phyloP scores from a whole-genome alignment of 2,888 invertebrate species.

The Agrochola macilenta region DNA sequence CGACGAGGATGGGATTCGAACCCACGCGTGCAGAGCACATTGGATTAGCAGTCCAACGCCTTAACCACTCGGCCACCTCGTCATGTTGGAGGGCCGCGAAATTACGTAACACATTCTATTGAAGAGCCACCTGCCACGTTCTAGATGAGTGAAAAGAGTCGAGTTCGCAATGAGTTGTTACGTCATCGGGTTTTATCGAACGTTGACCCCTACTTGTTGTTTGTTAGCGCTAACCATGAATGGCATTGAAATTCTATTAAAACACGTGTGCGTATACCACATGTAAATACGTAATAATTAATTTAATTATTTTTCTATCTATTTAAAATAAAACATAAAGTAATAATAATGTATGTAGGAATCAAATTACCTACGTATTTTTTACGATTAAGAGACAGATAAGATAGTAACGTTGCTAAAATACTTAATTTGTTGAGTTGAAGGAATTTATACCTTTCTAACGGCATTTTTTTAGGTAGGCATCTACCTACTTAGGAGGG shows the following conservation, averaged over 20 bases:
- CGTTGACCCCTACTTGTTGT: conserved; percentile 57
- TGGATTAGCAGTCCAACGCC: conserved; percentile 96
- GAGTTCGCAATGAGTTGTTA: conserved; percentile 53
- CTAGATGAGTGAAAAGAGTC: conserved; percentile 47
- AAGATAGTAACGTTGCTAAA: background rate
- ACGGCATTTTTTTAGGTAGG: background rate
- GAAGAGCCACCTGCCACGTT: conserved; percentile 47
- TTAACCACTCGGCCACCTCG: conserved; percentile 97
- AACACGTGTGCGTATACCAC: background rate
- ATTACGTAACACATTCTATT: conserved; percentile 64
- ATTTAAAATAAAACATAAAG: background rate
- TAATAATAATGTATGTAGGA: background rate
- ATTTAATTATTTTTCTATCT: background rate
- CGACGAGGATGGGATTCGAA: conserved; percentile 96
- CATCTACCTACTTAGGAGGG: background rate
- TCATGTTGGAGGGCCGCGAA: conserved; percentile 80
- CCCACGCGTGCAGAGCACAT: conserved; percentile 96
- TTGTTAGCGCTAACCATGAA: conserved; percentile 21
- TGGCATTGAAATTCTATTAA: conserved; percentile 42
- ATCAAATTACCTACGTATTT: background rate
- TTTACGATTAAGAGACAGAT: background rate
- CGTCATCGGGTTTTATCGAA: conserved; percentile 65
- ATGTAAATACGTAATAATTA: background rate
- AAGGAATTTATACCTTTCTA: background rate
- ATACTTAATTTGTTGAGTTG: conserved; percentile 1